Percentiles rank a stretch among this genome's conserved stretches.
Conservation (phyloP, 2,113 vertebrate species). For the Platycercus adscitus region DNA sequence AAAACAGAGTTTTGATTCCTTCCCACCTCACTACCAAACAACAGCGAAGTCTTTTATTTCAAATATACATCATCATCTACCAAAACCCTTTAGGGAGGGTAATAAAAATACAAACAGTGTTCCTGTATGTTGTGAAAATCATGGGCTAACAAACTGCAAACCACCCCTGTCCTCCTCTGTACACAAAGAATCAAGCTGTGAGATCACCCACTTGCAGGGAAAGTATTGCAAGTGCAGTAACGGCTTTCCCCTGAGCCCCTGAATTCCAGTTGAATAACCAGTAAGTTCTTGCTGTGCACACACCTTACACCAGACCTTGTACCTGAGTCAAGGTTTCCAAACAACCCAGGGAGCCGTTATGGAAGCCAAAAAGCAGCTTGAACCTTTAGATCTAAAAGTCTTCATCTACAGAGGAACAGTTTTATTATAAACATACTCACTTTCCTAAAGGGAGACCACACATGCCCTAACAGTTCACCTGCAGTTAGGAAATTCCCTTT, state of each 20-base stretch:
- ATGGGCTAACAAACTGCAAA: background rate
- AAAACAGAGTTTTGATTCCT: background rate
- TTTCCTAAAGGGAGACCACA: background rate
- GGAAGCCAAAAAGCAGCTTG: background rate
- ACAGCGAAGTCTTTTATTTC: background rate
- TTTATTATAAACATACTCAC: background rate
- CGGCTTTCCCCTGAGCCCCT: accelerated
- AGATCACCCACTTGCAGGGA: background rate
- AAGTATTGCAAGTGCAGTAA: background rate
- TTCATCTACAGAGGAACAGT: background rate
- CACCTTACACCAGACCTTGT: background rate
- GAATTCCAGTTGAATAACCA: background rate
- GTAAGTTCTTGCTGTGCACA: background rate
- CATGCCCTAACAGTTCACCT: background rate
- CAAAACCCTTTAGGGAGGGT: background rate
- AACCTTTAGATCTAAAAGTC: background rate
- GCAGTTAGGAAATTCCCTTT: slow-evolving; percentile 20
- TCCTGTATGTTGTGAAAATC: background rate
- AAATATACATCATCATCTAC: background rate
- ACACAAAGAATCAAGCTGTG: background rate
- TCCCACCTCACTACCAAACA: background rate
- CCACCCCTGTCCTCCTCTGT: background rate
- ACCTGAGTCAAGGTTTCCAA: background rate
- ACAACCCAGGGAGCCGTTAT: background rate
- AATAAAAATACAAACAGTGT: background rate